Evolutionary conservation across 2,797 vertebrate genomes (phyloP).

Genomic region (Xerus rutilus): DNA sequence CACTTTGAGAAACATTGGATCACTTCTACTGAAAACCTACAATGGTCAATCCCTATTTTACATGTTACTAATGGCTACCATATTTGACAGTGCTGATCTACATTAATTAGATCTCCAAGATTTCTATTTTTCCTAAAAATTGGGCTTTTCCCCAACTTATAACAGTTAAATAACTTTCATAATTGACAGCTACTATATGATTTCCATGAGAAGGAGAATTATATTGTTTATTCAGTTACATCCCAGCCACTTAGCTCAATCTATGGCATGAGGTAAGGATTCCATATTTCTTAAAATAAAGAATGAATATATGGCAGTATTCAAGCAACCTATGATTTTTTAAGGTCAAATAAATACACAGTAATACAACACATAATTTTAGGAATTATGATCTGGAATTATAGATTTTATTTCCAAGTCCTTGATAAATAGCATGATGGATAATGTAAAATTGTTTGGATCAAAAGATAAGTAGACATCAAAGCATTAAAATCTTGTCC

Average conservation of each 20-base stretch:
- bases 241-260: neutral
- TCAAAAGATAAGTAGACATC: neutral
- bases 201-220: neutral
- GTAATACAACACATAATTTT: neutral
- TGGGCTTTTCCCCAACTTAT: neutral
- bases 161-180: neutral
- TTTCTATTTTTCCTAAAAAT: constrained; percentile 12
- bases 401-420: constrained; percentile 1
- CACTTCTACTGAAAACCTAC: neutral
- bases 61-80: neutral
- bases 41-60: neutral
- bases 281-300: constrained; percentile 25
- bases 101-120: neutral
- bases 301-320: neutral
- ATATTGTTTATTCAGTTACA: neutral
- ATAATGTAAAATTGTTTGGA: constrained; percentile 17
- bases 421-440: constrained; percentile 31
- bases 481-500: neutral
- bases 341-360: constrained; percentile 36
- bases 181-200: neutral
- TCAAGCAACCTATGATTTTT: constrained; percentile 29
- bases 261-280: neutral
- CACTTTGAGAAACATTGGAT: neutral
- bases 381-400: neutral
- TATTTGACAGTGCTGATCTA: neutral